Evolutionary conservation across 2,888 invertebrate genomes (phyloP), one percentile per base, ranked within the genome.

Genomic region (Microctonus aethiopoides): DNA sequence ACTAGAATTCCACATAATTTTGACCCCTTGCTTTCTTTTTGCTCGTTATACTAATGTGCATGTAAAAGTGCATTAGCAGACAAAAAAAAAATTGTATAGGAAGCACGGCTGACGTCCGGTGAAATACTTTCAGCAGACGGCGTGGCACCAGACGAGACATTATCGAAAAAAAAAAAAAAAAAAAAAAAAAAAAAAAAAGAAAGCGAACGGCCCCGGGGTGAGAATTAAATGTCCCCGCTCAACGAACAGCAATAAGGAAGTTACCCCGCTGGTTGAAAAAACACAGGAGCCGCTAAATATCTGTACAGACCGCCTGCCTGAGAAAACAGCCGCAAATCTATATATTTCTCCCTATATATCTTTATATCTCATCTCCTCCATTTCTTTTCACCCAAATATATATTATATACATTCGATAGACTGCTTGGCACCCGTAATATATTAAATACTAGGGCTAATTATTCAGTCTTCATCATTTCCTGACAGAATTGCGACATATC

Each of bases 241-340:
- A 73, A 75, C 74, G 74, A 67, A 46, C 16, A 77, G 84, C 80
- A 85, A 84, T 84, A 85, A 85, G 86, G 86, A 86, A 86, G 85
- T 84, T 80, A 80, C 83, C 46, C 83, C 79, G 78, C 79, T 81
- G 83, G 83, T 86, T 86, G 80, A 81, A 84, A 86, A 84, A 86
- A 86, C 82, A 84, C 51, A 76, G 78, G 78, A 80, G 80, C 79
- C 81, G 80, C 81, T 83, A 83, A 76, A 85, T 85, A 84, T 85
- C 81, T 81, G 78, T 72, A 75, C 78, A 62, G 78, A 81, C 73
- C 77, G 75, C 73, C 75, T 79, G 83, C 83, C 84, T 84, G 84
- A 84, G 83, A 85, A 86, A 86, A 84, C 82, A 84, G 74, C 74
- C 73, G 70, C 61, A 56, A 39, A 4, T 16, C 66, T n/a, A n/a